A percentile compares a stretch with the other conserved stretches of the same genome.
These are phyloP conservation scores for Falco biarmicus DNA, from an alignment of 2,797 vertebrate genomes.

Conservation along the genomic window DNA sequence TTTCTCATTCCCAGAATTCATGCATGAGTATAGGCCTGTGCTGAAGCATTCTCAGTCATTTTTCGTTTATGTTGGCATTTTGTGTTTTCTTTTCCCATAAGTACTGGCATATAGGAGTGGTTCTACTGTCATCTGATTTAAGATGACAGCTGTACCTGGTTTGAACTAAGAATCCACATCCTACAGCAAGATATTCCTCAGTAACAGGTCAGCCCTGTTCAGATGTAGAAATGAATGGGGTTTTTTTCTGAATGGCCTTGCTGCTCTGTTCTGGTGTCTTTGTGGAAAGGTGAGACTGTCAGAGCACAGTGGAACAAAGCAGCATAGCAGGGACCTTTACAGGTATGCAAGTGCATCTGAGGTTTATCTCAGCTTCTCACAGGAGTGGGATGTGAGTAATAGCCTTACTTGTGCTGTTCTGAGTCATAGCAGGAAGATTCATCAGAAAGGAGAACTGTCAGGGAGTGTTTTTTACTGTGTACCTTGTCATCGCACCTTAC, in stretches of 20 bases:
- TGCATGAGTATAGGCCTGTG: background rate
- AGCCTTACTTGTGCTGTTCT: background rate
- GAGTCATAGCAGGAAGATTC: background rate
- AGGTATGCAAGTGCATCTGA: background rate
- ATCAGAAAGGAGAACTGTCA: background rate
- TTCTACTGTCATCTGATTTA: background rate
- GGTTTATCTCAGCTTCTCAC: background rate
- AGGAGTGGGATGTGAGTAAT: slow-evolving; percentile 3
- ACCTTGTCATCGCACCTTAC: background rate
- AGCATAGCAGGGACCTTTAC: background rate
- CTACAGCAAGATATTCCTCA: background rate
- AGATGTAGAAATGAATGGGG: background rate
- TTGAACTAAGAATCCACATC: background rate
- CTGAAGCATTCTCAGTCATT: background rate
- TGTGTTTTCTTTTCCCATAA: rapidly evolving
- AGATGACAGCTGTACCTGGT: background rate
- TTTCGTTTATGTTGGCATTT: background rate
- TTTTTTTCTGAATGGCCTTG: background rate
- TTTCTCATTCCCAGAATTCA: background rate
- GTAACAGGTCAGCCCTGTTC: background rate
- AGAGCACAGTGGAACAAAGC: background rate
- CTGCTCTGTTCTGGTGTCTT: background rate
- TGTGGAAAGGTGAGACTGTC: background rate
- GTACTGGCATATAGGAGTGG: background rate
- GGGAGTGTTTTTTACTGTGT: background rate